Percentiles rank a stretch among this genome's conserved stretches.
phyloP scores from a whole-genome alignment of 2,888 invertebrate genomes.

The Magallana nippona region DNA sequence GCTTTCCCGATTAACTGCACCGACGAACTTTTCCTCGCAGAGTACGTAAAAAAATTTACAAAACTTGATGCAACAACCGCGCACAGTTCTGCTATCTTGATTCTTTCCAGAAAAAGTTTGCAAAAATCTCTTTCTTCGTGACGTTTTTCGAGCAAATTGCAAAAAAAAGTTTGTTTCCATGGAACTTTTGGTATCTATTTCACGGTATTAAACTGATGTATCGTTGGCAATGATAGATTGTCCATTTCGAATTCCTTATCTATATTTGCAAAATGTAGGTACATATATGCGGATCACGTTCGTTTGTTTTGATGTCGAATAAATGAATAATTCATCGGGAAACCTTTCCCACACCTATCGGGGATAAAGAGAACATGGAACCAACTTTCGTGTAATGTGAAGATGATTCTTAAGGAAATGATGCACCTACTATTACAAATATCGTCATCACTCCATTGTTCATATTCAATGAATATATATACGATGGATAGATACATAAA shows the following conservation, averaged over 20 bases:
- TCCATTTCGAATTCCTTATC: not conserved
- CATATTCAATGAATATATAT: too few relatives aligned
- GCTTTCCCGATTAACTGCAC: not conserved
- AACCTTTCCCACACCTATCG: not conserved
- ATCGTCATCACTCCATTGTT: too few relatives aligned
- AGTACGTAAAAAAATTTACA: not conserved
- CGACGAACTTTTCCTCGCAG: not conserved
- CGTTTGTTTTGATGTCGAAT: not conserved
- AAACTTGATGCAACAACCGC: not conserved
- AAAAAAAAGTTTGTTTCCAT: too few relatives aligned
- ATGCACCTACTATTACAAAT: too few relatives aligned
- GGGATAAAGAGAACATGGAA: not conserved
- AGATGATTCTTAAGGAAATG: too few relatives aligned
- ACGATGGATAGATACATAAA: too few relatives aligned
- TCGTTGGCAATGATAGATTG: not conserved
- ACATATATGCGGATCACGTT: not conserved
- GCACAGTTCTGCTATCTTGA: slow-evolving; percentile 4
- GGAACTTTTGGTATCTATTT: too few relatives aligned
- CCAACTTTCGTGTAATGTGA: not conserved
- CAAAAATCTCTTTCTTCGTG: too few relatives aligned
- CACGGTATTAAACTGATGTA: not conserved
- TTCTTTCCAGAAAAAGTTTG: not conserved
- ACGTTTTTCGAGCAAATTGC: too few relatives aligned
- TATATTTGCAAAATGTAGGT: not conserved
- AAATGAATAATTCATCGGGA: not conserved